Evolutionary conservation across 2,888 invertebrate species (phyloP).

Genomic region (Acrocera orbiculus): DNA sequence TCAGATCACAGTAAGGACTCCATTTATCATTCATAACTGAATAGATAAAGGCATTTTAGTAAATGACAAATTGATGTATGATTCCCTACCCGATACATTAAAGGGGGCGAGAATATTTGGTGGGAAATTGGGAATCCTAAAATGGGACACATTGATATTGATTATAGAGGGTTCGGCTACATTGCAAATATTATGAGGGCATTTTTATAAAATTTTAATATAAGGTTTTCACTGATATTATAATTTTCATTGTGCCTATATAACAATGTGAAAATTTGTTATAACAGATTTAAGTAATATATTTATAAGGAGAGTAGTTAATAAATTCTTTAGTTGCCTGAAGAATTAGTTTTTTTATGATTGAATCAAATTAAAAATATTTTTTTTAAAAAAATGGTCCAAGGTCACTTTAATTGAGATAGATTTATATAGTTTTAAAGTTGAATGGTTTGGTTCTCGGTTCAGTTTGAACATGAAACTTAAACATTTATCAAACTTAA

Average conservation of each 20-base stretch:
- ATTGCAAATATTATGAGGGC: background rate
- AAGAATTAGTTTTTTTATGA: too few relatives aligned
- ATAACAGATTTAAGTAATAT: background rate
- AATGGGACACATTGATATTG: background rate
- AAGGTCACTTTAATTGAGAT: too few relatives aligned
- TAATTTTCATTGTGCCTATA: background rate
- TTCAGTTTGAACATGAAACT: too few relatives aligned
- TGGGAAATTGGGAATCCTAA: background rate
- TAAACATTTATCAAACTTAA: too few relatives aligned
- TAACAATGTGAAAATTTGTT: background rate
- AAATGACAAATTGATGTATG: constrained; percentile 10
- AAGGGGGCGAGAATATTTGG: constrained; percentile 1
- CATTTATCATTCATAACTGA: constrained; percentile 9
- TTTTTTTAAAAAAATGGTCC: too few relatives aligned
- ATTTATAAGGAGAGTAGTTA: constrained; percentile 1
- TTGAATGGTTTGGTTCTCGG: too few relatives aligned
- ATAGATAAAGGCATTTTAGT: constrained; percentile 6
- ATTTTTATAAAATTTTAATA: background rate
- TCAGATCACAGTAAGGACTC: constrained; percentile 9
- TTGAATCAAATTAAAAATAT: too few relatives aligned
- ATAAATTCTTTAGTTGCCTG: too few relatives aligned
- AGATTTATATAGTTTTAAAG: too few relatives aligned
- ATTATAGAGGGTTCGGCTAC: background rate
- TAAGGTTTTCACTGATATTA: background rate
- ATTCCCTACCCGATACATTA: constrained; percentile 2